phyloP scores from a whole-genome alignment of 2,797 vertebrate genomes.

The Acomys russatus region DNA sequence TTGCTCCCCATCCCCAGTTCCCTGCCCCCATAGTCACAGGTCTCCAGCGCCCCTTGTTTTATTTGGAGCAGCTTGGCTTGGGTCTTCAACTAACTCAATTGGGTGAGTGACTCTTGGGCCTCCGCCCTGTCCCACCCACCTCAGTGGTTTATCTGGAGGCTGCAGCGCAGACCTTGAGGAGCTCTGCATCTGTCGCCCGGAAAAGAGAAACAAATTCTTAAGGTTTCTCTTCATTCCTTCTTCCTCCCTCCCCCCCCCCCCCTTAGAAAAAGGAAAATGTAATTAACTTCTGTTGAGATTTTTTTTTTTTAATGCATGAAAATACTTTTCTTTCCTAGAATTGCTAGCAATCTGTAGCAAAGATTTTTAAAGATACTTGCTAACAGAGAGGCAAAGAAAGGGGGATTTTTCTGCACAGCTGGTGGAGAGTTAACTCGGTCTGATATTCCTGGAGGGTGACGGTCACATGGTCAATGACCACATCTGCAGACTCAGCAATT shows the following conservation, averaged over 20 bases:
- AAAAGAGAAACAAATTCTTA: conserved; percentile 20
- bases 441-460: not conserved
- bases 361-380: not conserved
- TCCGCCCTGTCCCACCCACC: not conserved
- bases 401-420: not conserved
- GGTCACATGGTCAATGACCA: not conserved
- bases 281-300: conserved; percentile 31
- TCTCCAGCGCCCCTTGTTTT: not conserved
- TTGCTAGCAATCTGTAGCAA: conserved; percentile 4
- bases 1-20: not conserved
- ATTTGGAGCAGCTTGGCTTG: not conserved
- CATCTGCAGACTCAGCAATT: not conserved
- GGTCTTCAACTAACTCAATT: not conserved
- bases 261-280: not conserved
- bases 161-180: not conserved
- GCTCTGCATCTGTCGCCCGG: not conserved
- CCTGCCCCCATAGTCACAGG: not conserved
- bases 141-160: not conserved
- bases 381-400: conserved; percentile 15
- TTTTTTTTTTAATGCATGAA: not conserved
- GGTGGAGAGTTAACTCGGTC: not conserved
- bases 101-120: not conserved
- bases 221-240: not conserved
- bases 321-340: conserved; percentile 22
- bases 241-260: not conserved